Base-by-base conservation (phyloP, 2,888 invertebrate genomes). In the Hybos culiciformis region DNA sequence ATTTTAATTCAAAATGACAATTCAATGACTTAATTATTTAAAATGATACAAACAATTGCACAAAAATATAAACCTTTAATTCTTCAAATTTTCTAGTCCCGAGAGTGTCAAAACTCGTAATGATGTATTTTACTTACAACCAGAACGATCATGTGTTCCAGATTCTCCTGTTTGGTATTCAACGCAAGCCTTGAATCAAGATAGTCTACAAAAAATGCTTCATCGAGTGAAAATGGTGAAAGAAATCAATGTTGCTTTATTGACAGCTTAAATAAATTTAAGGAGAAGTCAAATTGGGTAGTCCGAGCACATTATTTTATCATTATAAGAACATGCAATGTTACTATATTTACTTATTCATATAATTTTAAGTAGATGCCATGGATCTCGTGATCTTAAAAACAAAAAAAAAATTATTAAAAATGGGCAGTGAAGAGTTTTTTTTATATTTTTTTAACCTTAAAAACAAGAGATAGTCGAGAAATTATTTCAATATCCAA, bases 121-220 rank as follows among this genome's bases (percentile, higher is more conserved):
- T 63, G 91, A 92, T 69, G 83, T 92, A 49, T 93, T 93, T 69
- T 94, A 93, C 70, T 71, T 94, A 48, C 77, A 86, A 61, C 93
- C 93, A 31, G 93, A 93, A 70, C 72, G 90, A 49, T 90, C 90
- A 38, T 93, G 93, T 67, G 88, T 92, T 34, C 92, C 93, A 9
- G 92, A 93, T 66, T 91, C 91, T 53, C 91, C 92, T 5, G 91
- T 92, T 29, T 94, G 94, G 94, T 94, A 92, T 70, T 90, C 90
- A 36, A 88, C 88, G 41, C 82, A 83, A 67, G 78, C 88, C 36
- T 74, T 93, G 21, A 78, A 80, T 34, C 74, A 78, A 51, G 82
- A 84, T 50, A 78, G 83, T 37, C 74, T 94, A 53, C 78, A 83
- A 55, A 91, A 91, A 69, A 92, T 92, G 88, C 71, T 94, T 51